These are phyloP conservation scores for Sebastes kiyomatsui DNA, from an alignment of 2,797 vertebrate genomes.

Conservation along the genomic window DNA sequence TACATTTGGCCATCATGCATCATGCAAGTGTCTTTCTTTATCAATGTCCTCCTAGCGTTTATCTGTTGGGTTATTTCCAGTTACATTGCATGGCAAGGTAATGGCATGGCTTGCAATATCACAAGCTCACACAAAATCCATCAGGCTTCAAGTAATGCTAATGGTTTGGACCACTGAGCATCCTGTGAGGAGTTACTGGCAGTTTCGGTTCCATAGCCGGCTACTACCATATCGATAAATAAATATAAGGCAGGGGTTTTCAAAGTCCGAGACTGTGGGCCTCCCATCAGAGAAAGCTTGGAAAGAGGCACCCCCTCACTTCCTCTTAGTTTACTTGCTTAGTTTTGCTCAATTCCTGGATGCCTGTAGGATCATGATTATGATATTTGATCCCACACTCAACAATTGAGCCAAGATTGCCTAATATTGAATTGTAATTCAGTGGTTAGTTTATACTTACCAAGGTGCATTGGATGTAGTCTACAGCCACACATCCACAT, in stretches of 20 bases:
- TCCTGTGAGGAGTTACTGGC: background rate
- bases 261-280: background rate
- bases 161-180: too few relatives aligned
- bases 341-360: background rate
- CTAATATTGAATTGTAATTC: background rate
- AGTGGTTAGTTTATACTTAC: background rate
- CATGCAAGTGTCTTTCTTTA: background rate
- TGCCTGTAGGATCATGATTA: background rate
- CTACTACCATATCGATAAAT: background rate
- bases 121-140: background rate
- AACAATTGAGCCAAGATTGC: background rate
- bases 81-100: background rate
- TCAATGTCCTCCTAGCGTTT: background rate
- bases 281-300: background rate
- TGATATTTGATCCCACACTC: background rate
- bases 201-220: background rate
- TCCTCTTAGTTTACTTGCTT: background rate
- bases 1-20: background rate
- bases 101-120: background rate
- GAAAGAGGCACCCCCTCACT: background rate
- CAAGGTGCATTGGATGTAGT: background rate
- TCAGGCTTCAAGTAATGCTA: background rate
- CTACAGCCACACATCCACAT: background rate
- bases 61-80: background rate
- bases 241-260: background rate